phyloP scores from a whole-genome alignment of 2,113 vertebrate species.

The Strix uralensis region DNA sequence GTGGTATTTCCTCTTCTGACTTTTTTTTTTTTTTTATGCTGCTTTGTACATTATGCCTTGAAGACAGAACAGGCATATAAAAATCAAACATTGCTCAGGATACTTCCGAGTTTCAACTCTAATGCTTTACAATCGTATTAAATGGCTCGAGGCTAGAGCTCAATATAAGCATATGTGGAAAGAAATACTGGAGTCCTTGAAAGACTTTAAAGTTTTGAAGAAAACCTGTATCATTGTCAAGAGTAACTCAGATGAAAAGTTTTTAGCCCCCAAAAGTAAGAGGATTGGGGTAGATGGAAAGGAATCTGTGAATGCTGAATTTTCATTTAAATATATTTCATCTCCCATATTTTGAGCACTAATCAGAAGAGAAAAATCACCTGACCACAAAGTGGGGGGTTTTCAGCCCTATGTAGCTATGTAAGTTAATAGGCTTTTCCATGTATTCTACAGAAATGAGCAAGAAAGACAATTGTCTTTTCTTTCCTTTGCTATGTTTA shows the following conservation, averaged over 20 bases:
- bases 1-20: constrained; percentile 54
- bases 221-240: neutral
- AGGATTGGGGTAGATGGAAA: neutral
- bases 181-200: neutral
- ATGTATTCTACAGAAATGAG: neutral
- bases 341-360: neutral
- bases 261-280: neutral
- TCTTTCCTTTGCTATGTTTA: neutral
- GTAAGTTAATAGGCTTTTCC: neutral
- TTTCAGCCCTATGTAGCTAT: neutral
- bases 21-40: neutral
- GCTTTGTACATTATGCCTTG: constrained; percentile 18
- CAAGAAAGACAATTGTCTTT: neutral
- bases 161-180: neutral
- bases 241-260: neutral
- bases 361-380: neutral
- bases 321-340: neutral
- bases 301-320: neutral
- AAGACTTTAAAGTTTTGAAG: neutral
- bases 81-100: neutral
- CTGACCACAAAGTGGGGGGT: neutral
- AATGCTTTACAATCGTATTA: neutral
- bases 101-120: neutral
- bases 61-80: neutral
- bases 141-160: neutral